Percentiles rank a stretch among this genome's conserved stretches.
Conservation (phyloP, 2,113 vertebrate species). For the Centropus bengalensis region DNA sequence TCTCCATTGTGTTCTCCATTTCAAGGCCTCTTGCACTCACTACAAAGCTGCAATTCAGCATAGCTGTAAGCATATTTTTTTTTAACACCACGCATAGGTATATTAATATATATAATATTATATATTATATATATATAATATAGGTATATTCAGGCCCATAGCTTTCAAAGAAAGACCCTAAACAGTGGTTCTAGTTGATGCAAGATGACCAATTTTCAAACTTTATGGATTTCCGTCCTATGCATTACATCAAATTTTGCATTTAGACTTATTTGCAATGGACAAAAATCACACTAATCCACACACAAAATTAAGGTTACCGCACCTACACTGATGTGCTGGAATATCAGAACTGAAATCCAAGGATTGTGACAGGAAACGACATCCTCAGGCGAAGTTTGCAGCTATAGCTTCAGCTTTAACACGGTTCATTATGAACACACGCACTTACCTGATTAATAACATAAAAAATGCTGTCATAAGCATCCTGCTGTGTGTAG, state of each 20-base stretch:
- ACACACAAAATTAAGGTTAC: not conserved
- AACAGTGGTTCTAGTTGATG: not conserved
- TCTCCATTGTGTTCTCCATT: not conserved
- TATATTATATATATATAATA: too few species aligned
- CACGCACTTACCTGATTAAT: slow-evolving; percentile 86
- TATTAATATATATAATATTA: too few species aligned
- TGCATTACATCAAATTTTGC: not conserved
- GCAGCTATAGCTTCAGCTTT: not conserved
- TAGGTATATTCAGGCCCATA: not conserved
- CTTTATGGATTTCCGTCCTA: not conserved
- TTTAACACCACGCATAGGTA: not conserved
- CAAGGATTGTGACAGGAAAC: not conserved
- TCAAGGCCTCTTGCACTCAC: not conserved
- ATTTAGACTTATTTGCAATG: not conserved
- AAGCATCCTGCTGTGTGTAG: slow-evolving; percentile 85
- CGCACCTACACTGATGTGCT: not conserved
- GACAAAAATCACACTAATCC: not conserved
- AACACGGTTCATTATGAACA: not conserved
- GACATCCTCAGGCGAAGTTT: not conserved
- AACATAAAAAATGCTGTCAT: slow-evolving; percentile 86
- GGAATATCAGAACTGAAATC: not conserved
- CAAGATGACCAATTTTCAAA: not conserved
- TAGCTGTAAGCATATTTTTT: not conserved
- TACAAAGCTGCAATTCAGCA: slow-evolving; percentile 20
- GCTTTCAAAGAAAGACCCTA: not conserved